Base-by-base conservation (phyloP, 2,888 invertebrate genomes). In the Pandemis cinnamomeana region DNA sequence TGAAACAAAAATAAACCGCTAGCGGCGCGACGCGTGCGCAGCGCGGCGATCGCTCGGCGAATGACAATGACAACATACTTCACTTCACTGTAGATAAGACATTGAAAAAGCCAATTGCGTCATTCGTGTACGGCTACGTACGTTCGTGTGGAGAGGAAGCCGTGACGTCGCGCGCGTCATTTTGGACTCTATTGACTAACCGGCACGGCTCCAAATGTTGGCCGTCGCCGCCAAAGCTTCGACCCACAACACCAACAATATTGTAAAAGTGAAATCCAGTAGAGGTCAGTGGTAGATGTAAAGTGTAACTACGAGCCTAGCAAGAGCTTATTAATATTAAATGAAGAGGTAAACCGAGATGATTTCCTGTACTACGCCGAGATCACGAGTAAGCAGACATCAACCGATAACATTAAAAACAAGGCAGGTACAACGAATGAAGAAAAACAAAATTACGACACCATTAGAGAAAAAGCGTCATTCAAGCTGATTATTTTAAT, bases 81-180 rank as follows among this genome's bases (percentile, higher is more conserved):
- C 88, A 90, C 90, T 89, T 90, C 90, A 85, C 87, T 86, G 90
- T 89, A 92, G 93, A 93, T 93, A 93, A 93, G 93, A 93, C 93
- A 93, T 93, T 93, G 93, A 93, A 93, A 93, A 93, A 92, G 91
- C 91, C 92, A 92, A 92, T 93, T 93, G 93, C 93, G 93, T 93
- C 93, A 93, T 91, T 84, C 82, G 82, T 79, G 89, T 91, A 89
- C 91, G 85, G 87, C 93, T 91, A 92, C 93, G 91, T 92, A 93
- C 92, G 90, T 74, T 64, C 75, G 73, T 86, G 88, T 86, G 81
- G 89, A 89, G 91, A 92, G 91, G 92, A 91, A 92, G 84, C 91
- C 87, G 87, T 93, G 93, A 93, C 93, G 93, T 93, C 87, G 86
- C 77, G 80, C 86, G 90, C 92, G 92, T 93, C 93, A 92, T 89